Base-by-base conservation (phyloP, 2,888 invertebrate species). In the Trissoscelio sp. region DNA sequence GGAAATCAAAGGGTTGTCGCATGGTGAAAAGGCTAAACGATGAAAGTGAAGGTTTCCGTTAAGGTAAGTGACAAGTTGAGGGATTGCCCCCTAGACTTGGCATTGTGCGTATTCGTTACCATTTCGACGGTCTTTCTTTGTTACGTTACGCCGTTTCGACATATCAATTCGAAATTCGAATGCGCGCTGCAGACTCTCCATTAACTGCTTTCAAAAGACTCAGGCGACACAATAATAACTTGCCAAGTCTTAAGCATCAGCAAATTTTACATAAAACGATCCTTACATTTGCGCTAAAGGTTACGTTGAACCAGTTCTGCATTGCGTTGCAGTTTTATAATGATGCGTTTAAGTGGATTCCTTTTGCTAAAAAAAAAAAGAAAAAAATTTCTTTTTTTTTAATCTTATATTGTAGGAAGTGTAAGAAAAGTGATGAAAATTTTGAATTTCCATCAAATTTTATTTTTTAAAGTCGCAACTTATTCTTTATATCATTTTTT, bases 51-150 rank as follows among this genome's bases (percentile, higher is more conserved):
- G 73, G 81, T 81, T 81, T 75, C 51, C 58, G 83, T 53, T 72
- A 73, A 83, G 81, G 85, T 90, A 90, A 90, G 90, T 91, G 90
- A 91, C 90, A 91, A 89, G 89, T 89, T 90, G 91, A 90, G 87
- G 87, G 88, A 91, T 90, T 88, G 87, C 88, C 78, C 28, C 83
- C 79, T 85, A 84, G 86, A 85, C 87, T 84, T 2, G 83, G 83
- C 83, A 87, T 89, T 89, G 87, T 87, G 86, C 85, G 84, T 86
- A 87, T 87, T 89, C 88, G 82, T 79, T 82, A 79, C 82, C 79
- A 79, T 82, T 82, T 79, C 75, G 75, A 82, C 78, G 72, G 66
- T 37, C 74, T 66, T 75, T 79, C 67, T 82, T 82, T 75, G 82
- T 82, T 69, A 53, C 82, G 62, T 73, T 74, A 58, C 51, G 70